phyloP scores from a whole-genome alignment of 2,113 vertebrate species.

The Callocephalon fimbriatum region DNA sequence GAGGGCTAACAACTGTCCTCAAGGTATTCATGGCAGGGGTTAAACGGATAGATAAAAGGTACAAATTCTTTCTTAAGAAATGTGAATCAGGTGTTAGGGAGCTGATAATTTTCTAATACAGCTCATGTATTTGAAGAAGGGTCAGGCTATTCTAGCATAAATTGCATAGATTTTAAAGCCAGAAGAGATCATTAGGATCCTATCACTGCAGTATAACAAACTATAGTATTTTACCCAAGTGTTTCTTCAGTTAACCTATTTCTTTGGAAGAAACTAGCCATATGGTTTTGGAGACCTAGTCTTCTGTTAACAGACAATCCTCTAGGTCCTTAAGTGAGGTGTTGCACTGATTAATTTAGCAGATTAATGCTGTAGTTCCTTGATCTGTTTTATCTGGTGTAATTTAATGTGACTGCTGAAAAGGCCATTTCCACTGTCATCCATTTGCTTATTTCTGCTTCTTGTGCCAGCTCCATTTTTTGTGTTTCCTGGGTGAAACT shows the following conservation, averaged over 20 bases:
- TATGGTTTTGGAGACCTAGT: neutral
- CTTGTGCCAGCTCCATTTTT: neutral
- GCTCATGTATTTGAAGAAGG: neutral
- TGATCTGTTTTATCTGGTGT: conserved; percentile 7
- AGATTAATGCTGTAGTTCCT: neutral
- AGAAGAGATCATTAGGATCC: neutral
- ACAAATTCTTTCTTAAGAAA: neutral
- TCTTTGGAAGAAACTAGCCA: neutral
- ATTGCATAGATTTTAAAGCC: neutral
- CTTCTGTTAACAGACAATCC: neutral
- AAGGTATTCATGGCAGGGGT: neutral
- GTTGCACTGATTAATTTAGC: conserved; percentile 1
- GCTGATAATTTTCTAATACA: neutral
- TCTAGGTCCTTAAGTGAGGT: neutral
- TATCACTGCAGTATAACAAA: neutral
- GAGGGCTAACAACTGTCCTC: neutral
- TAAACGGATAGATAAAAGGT: neutral
- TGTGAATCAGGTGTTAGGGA: neutral
- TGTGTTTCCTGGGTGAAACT: neutral
- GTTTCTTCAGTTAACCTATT: neutral
- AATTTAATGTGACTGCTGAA: conserved; percentile 12
- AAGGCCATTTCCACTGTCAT: neutral
- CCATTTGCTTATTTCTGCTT: neutral
- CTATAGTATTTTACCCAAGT: neutral
- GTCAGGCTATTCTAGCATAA: neutral